A percentile compares a stretch with the other conserved stretches of the same genome.
Evolutionary conservation across 2,888 invertebrate species (phyloP).

Genomic region (Idaea biselata): DNA sequence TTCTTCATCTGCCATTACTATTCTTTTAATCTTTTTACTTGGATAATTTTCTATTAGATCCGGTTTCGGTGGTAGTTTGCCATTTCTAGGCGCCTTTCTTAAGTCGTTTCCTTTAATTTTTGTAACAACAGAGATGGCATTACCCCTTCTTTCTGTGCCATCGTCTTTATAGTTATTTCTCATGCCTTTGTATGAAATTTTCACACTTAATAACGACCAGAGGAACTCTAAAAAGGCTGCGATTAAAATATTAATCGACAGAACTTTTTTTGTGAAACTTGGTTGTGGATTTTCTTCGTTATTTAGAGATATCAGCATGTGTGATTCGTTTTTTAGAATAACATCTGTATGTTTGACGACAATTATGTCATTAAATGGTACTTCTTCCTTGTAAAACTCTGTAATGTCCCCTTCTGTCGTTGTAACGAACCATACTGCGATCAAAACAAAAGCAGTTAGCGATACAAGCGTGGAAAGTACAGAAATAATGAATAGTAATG

Average conservation of each 20-base stretch:
- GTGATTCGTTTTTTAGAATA: slow-evolving; percentile 59
- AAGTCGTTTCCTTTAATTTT: slow-evolving; percentile 78
- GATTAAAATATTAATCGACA: slow-evolving; percentile 82
- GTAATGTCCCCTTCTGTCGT: slow-evolving; percentile 58
- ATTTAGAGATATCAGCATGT: slow-evolving; percentile 58
- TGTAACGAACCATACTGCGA: slow-evolving; percentile 65
- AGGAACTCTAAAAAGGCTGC: slow-evolving; percentile 79
- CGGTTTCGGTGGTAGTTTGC: slow-evolving; percentile 69
- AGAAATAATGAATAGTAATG: slow-evolving; percentile 81
- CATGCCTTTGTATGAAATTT: slow-evolving; percentile 83
- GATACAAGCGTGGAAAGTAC: slow-evolving; percentile 77
- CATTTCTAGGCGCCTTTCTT: slow-evolving; percentile 59
- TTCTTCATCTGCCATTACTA: slow-evolving; percentile 69
- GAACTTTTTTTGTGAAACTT: slow-evolving; percentile 65
- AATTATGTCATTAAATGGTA: slow-evolving; percentile 60
- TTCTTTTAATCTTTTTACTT: slow-evolving; percentile 76
- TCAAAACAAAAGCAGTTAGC: slow-evolving; percentile 60
- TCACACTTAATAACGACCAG: slow-evolving; percentile 82
- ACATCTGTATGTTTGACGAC: slow-evolving; percentile 62
- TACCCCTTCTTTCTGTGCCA: slow-evolving; percentile 63
- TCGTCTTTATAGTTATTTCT: slow-evolving; percentile 81
- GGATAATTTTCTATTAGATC: slow-evolving; percentile 80
- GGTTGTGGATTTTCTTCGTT: slow-evolving; percentile 41
- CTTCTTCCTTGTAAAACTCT: slow-evolving; percentile 66
- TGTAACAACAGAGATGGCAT: slow-evolving; percentile 76